Conservation (phyloP, 2,797 vertebrate genomes). For the Amblyopsis hoosieri region DNA sequence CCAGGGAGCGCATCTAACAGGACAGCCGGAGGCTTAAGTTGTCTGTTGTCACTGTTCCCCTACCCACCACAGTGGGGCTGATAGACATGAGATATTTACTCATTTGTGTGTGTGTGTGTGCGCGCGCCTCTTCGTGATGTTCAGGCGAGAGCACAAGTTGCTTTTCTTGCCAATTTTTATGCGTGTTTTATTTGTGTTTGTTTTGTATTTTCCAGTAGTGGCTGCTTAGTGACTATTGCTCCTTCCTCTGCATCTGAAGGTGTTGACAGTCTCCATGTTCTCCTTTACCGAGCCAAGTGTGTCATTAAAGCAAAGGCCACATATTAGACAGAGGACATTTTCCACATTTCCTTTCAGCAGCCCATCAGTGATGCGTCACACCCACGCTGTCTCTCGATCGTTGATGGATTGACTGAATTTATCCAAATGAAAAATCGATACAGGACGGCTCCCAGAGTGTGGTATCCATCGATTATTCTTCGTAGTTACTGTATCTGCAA, state of each 20-base stretch:
- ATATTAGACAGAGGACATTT: slow-evolving; percentile 46
- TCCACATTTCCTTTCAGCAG: slow-evolving; percentile 46
- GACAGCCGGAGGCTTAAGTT: slow-evolving; percentile 41
- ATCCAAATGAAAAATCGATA: slow-evolving; percentile 61
- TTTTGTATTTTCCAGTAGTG: slow-evolving; percentile 6
- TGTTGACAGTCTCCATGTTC: slow-evolving; percentile 58
- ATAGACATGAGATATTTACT: too few species aligned
- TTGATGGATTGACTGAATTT: slow-evolving; percentile 63
- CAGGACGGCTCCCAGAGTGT: slow-evolving; percentile 53
- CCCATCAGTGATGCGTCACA: slow-evolving; percentile 40
- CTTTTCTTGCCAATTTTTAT: slow-evolving; percentile 6
- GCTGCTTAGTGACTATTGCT: slow-evolving; percentile 21
- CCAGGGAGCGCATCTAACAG: slow-evolving; percentile 38
- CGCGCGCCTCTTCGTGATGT: slow-evolving; percentile 40
- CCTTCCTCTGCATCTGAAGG: slow-evolving; percentile 37
- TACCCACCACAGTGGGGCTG: background rate
- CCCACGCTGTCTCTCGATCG: slow-evolving; percentile 18
- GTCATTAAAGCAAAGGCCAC: slow-evolving; percentile 59
- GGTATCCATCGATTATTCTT: slow-evolving; percentile 56
- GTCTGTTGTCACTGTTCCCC: slow-evolving; percentile 49
- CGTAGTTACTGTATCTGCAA: slow-evolving; percentile 47
- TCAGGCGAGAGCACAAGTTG: slow-evolving; percentile 22
- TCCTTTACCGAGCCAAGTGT: slow-evolving; percentile 26
- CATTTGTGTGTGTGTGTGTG: slow-evolving; percentile 4
- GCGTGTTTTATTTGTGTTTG: slow-evolving; percentile 5